Conservation (phyloP, 1,140 invertebrate species). For the Thalassaphorura encarpata region DNA sequence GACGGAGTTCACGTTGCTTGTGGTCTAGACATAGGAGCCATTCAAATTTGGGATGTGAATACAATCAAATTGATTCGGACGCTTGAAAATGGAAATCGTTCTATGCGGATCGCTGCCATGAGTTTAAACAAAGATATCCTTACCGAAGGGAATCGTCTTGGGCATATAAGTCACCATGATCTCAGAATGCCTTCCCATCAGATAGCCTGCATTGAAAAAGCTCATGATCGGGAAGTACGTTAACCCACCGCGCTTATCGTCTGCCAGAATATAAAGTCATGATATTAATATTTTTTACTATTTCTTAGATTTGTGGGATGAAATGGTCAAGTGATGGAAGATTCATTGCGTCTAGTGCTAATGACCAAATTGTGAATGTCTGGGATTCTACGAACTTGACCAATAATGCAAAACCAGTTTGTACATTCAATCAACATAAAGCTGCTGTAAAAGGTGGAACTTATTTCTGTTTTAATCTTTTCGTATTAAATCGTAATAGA, state of each 20-base stretch:
- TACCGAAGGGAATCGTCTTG: slow-evolving; percentile 89
- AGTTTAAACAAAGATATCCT: slow-evolving; percentile 98
- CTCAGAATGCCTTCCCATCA: slow-evolving; percentile 69
- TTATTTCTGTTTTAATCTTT: background rate
- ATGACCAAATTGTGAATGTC: slow-evolving; percentile 96
- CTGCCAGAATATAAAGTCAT: too few relatives aligned
- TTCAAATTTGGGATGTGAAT: slow-evolving; percentile 96
- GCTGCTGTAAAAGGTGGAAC: slow-evolving; percentile 81
- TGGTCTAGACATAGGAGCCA: slow-evolving; percentile 91
- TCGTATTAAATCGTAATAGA: background rate
- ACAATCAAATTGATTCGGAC: too few relatives aligned
- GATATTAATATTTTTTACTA: too few relatives aligned
- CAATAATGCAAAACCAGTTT: slow-evolving; percentile 75
- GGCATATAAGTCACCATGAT: slow-evolving; percentile 89
- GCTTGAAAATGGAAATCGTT: too few relatives aligned
- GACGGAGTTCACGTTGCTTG: slow-evolving; percentile 91
- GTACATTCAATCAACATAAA: slow-evolving; percentile 94
- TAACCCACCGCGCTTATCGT: too few relatives aligned
- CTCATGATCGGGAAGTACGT: too few relatives aligned
- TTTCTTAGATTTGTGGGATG: slow-evolving; percentile 69
- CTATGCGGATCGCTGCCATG: slow-evolving; percentile 81
- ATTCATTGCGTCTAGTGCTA: slow-evolving; percentile 95
- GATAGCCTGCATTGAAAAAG: slow-evolving; percentile 73
- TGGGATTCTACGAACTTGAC: slow-evolving; percentile 98
- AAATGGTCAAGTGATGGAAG: slow-evolving; percentile 99